Percentiles rank a stretch among this genome's conserved stretches.
These are phyloP conservation scores for Chrysopa pallens DNA, from an alignment of 1,140 invertebrate species.

Conservation along the genomic window DNA sequence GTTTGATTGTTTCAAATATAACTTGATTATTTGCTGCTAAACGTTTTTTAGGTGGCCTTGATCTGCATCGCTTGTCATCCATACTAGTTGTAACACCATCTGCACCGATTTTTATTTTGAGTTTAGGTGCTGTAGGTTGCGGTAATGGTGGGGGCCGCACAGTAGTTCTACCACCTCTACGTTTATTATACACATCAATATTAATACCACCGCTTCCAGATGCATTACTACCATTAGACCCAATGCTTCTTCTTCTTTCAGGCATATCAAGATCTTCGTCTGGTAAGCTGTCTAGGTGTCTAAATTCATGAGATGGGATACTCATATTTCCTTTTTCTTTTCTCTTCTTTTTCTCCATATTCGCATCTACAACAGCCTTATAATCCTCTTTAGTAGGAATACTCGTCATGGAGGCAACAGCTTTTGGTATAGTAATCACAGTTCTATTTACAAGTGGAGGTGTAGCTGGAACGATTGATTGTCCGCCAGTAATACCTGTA, in stretches of 20 bases:
- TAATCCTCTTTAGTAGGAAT: slow-evolving; percentile 73
- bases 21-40: slow-evolving; percentile 37
- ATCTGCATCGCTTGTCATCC: slow-evolving; percentile 31
- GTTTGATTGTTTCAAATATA: slow-evolving; percentile 53
- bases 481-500: slow-evolving; percentile 23
- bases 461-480: slow-evolving; percentile 29
- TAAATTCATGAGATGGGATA: slow-evolving; percentile 30
- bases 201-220: slow-evolving; percentile 9
- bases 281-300: slow-evolving; percentile 27
- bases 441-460: slow-evolving; percentile 46
- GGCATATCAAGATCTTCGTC: slow-evolving; percentile 23
- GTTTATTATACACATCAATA: slow-evolving; percentile 25
- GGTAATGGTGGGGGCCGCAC: slow-evolving; percentile 14
- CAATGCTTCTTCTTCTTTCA: slow-evolving; percentile 24
- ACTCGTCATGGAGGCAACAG: slow-evolving; percentile 67
- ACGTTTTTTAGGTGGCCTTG: slow-evolving; percentile 65
- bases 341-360: slow-evolving; percentile 46
- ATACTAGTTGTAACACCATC: slow-evolving; percentile 18
- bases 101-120: slow-evolving; percentile 66
- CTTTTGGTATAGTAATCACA: slow-evolving; percentile 69
- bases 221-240: slow-evolving; percentile 22
- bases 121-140: slow-evolving; percentile 39
- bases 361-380: slow-evolving; percentile 39
- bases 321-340: slow-evolving; percentile 33
- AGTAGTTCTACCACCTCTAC: slow-evolving; percentile 26